These are phyloP conservation scores for Proterorhinus semilunaris DNA, from an alignment of 2,113 vertebrate species.

Conservation along the genomic window DNA sequence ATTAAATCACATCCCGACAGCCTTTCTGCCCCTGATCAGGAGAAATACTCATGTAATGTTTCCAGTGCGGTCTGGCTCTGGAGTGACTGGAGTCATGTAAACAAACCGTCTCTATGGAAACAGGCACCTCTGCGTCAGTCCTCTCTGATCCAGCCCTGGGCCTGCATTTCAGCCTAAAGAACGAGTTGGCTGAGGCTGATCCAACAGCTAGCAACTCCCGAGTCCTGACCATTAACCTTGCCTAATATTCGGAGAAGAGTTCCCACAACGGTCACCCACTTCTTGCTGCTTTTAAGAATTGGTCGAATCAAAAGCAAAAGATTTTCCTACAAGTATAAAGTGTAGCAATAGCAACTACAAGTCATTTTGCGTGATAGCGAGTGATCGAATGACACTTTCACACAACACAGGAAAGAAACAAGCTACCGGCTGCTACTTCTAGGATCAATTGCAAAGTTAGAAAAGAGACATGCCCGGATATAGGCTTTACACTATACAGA, in stretches of 20 bases:
- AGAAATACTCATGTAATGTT: neutral
- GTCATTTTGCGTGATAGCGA: slow-evolving; percentile 37
- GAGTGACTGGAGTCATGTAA: slow-evolving; percentile 33
- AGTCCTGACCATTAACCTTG: too few species aligned
- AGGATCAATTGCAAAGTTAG: neutral
- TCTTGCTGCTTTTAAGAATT: too few species aligned
- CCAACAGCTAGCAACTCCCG: too few species aligned
- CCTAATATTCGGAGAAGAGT: too few species aligned
- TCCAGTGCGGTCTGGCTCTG: slow-evolving; percentile 5
- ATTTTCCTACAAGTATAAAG: too few species aligned
- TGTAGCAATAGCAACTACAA: too few species aligned
- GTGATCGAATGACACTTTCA: slow-evolving; percentile 45
- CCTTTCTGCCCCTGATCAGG: too few species aligned
- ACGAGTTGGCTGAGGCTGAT: too few species aligned
- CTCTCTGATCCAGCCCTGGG: neutral
- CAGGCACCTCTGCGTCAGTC: slow-evolving; percentile 39
- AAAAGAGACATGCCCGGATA: neutral
- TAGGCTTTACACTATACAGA: too few species aligned
- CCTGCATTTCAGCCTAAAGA: neutral
- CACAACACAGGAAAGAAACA: neutral
- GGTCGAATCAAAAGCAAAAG: too few species aligned
- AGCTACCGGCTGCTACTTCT: neutral
- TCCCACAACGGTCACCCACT: too few species aligned
- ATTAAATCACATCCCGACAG: too few species aligned
- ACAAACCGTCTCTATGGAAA: slow-evolving; percentile 58